These are phyloP conservation scores for Anableps anableps DNA, from an alignment of 2,797 vertebrate species.

Conservation along the genomic window DNA sequence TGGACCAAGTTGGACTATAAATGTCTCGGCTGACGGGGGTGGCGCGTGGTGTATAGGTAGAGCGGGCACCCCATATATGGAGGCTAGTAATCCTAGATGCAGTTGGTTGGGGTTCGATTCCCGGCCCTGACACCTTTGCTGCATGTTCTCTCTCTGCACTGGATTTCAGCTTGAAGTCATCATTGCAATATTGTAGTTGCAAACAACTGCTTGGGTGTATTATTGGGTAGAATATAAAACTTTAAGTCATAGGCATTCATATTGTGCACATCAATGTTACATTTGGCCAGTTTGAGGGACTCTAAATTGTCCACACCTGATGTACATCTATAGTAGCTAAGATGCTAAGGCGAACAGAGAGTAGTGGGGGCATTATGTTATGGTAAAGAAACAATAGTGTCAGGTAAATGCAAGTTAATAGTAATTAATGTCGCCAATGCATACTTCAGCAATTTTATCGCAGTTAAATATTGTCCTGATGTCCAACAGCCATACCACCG, in stretches of 20 bases:
- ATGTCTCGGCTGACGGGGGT: background rate
- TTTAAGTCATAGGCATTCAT: too few species aligned
- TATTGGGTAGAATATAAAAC: background rate
- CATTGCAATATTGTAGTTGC: background rate
- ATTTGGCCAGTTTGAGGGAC: background rate
- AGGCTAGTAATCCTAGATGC: background rate
- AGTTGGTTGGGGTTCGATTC: background rate
- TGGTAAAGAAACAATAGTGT: too few species aligned
- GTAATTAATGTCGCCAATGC: too few species aligned
- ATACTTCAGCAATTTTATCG: too few species aligned
- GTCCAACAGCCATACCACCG: background rate
- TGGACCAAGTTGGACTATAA: background rate
- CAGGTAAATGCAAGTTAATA: too few species aligned
- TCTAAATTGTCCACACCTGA: background rate
- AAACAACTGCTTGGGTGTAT: background rate
- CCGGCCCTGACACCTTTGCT: background rate
- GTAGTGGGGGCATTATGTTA: background rate
- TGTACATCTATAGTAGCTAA: background rate
- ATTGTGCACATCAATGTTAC: background rate
- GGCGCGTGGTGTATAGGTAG: background rate
- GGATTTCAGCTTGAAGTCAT: background rate
- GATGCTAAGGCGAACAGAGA: background rate
- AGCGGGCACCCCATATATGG: too few species aligned
- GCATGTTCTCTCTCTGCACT: background rate
- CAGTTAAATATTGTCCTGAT: too few species aligned